These are phyloP conservation scores for Chaenodraco wilsoni DNA, from an alignment of 2,797 vertebrate species.

Conservation along the genomic window DNA sequence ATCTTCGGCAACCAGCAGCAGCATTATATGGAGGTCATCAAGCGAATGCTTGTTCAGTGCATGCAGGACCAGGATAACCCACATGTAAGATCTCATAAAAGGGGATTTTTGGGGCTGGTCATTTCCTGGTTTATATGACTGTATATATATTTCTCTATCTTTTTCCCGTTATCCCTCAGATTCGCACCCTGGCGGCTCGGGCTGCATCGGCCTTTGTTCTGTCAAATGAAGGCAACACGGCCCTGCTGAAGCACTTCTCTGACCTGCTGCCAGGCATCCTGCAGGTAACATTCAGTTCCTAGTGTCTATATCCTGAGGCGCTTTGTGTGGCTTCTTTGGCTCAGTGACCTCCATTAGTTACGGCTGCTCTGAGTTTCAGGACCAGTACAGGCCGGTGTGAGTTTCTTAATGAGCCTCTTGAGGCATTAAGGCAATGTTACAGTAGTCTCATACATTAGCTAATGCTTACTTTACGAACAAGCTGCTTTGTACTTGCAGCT, in stretches of 20 bases:
- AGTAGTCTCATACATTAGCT: constrained; percentile 2
- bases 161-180: constrained; percentile 75
- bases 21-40: constrained; percentile 98
- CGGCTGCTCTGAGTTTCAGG: no score
- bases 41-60: constrained; percentile 97
- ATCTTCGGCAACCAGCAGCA: constrained; percentile 99
- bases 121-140: not conserved
- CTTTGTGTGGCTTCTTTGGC: not conserved
- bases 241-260: constrained; percentile 95
- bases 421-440: not conserved
- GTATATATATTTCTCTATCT: not conserved
- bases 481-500: no score
- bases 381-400: not conserved
- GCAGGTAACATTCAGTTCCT: constrained; percentile 85
- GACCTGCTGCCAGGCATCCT: constrained; percentile 95
- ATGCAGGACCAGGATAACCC: constrained; percentile 98
- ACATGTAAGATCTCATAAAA: constrained; percentile 77
- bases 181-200: constrained; percentile 92
- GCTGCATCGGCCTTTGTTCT: constrained; percentile 95
- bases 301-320: not conserved
- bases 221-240: constrained; percentile 93
- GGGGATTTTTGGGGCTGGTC: fast-evolving
- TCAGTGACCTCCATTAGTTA: not conserved
- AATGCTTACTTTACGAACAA: not conserved
- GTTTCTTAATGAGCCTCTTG: not conserved